phyloP scores from a whole-genome alignment of 2,888 invertebrate species.

The Muscina levida region DNA sequence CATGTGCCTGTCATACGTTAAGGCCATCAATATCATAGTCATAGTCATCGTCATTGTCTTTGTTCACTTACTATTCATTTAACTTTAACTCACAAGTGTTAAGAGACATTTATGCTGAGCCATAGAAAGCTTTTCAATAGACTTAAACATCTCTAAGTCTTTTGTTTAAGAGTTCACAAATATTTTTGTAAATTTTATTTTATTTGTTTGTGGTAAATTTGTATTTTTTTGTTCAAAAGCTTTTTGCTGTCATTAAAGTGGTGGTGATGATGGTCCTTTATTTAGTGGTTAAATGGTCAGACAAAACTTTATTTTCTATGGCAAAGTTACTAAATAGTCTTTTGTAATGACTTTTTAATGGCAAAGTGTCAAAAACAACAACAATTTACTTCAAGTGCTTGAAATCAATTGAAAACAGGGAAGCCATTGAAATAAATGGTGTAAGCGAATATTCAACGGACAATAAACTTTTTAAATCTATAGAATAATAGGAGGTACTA shows the following conservation, averaged over 20 bases:
- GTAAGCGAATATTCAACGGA: too few species aligned
- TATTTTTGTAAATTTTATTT: conserved; percentile 5
- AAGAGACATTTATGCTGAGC: conserved; percentile 45
- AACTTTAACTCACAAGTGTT: conserved; percentile 40
- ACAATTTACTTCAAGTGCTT: too few species aligned
- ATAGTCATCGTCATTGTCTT: too few species aligned
- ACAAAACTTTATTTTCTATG: background rate
- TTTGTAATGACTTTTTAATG: too few species aligned
- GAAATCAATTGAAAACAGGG: background rate
- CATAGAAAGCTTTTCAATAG: conserved; percentile 21
- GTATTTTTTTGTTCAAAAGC: background rate
- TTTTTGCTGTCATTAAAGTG: background rate
- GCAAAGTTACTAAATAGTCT: too few species aligned
- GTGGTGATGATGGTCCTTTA: too few species aligned
- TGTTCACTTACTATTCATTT: too few species aligned
- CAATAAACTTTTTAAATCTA: too few species aligned
- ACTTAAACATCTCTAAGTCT: background rate
- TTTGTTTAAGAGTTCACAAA: background rate
- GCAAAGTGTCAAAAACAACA: too few species aligned
- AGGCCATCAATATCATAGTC: conserved; percentile 21
- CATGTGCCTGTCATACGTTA: conserved; percentile 28
- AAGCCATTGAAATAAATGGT: too few species aligned
- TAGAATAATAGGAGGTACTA: too few species aligned
- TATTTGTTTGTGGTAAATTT: conserved; percentile 7
- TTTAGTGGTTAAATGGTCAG: background rate